Base-by-base conservation (phyloP, 2,888 invertebrate genomes). In the Caenorhabditis sinica region DNA sequence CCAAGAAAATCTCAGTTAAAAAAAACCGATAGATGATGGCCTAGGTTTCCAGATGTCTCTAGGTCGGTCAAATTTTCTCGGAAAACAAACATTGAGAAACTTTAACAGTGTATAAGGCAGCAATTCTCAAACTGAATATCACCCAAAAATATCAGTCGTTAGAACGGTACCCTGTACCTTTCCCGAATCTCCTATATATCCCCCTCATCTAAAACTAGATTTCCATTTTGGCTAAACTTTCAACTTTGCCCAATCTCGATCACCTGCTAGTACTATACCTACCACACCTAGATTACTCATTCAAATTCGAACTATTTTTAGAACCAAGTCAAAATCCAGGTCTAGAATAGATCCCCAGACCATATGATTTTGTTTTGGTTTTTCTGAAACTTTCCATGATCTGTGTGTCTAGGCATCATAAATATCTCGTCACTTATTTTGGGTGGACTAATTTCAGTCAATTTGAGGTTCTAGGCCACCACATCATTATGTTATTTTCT, bases 141-240 rank as follows among this genome's bases (percentile, higher is more conserved):
- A n/a, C n/a, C n/a, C n/a, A n/a, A n/a, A n/a, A n/a, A n/a, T n/a
- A n/a, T n/a, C n/a, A n/a, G n/a, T n/a, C n/a, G n/a, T n/a, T n/a
- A n/a, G n/a, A n/a, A n/a, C n/a, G n/a, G 40, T 61, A 61, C 61
- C 20, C 15, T 15, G 40, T n/a, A 28, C 28, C 45, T 15, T 11
- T 2, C 45, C n/a, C 65, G 6, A 17, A 45, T 65, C 40, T 25
- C 15, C 45, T 65, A 23, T 65, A 65, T 65, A 63, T 63, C 63
- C 63, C 20, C 25, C n/a, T 17, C 13, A 15, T 15, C 45, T 40
- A 40, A 36, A 45, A 65, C 65, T 25, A 45, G 65, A 45, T 45
- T 36, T 33, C 28, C 28, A 60, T 33, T 33, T n/a, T n/a, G n/a
- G n/a, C 40, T 40, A 65, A 49, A 65, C 45, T 65, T 65, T 65